A percentile compares a stretch with the other conserved stretches of the same genome.
These are phyloP conservation scores for Scolopax bukidnonensis DNA, from an alignment of 2,797 vertebrate species.

Conservation along the genomic window DNA sequence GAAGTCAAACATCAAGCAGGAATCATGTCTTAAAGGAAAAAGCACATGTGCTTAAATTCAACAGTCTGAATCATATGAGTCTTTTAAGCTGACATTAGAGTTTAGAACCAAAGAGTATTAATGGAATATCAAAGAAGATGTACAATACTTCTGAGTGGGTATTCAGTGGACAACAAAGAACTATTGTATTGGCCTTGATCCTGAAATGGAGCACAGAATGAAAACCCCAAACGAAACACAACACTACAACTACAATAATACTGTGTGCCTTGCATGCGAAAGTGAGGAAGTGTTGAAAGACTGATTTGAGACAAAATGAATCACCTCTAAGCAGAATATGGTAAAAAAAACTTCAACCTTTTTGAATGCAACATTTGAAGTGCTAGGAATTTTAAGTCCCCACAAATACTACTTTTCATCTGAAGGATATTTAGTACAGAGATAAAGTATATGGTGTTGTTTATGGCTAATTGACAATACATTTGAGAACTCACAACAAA, in stretches of 20 bases:
- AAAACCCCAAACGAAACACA: neutral
- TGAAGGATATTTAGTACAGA: neutral
- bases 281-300: neutral
- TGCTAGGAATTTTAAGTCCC: neutral
- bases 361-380: neutral
- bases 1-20: neutral
- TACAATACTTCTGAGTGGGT: neutral
- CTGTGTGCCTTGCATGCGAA: neutral
- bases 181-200: neutral
- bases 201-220: neutral
- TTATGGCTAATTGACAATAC: neutral
- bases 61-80: neutral
- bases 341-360: neutral
- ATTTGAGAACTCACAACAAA: neutral
- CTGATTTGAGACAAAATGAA: neutral
- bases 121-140: neutral
- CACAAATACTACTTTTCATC: neutral
- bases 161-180: conserved; percentile 16
- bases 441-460: neutral
- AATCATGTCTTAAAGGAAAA: conserved; percentile 14
- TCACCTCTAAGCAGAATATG: neutral
- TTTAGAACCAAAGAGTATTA: neutral
- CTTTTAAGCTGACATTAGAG: neutral
- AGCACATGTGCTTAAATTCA: neutral
- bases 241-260: neutral